A percentile compares a stretch with the other conserved stretches of the same genome.
phyloP scores from a whole-genome alignment of 2,888 invertebrate species.

The Drosophila gaucha region DNA sequence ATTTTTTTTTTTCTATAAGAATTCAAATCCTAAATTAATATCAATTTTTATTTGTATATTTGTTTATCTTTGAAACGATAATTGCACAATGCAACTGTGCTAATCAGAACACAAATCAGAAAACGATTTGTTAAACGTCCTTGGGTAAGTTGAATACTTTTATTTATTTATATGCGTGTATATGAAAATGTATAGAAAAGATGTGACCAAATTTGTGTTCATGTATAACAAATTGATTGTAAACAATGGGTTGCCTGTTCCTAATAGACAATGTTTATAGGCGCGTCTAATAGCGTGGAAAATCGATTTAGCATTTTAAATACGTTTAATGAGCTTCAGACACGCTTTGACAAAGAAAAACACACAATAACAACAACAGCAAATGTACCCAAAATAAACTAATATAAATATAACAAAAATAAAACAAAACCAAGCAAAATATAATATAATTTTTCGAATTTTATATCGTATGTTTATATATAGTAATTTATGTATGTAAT shows the following conservation, averaged over 20 bases:
- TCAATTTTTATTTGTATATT: too few relatives aligned
- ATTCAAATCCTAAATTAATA: too few relatives aligned
- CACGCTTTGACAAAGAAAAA: constrained; percentile 48
- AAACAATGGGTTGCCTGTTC: constrained; percentile 2
- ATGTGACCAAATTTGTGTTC: background rate
- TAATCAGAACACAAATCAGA: constrained; percentile 11
- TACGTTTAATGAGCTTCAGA: constrained; percentile 53
- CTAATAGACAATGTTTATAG: constrained; percentile 42
- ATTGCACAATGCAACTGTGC: background rate
- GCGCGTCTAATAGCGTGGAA: constrained; percentile 58
- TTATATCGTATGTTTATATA: too few relatives aligned
- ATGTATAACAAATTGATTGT: constrained; percentile 19
- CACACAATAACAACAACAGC: constrained; percentile 14
- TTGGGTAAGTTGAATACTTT: background rate
- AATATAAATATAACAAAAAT: background rate
- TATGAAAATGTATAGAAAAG: background rate
- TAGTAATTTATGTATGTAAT: background rate
- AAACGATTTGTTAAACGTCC: background rate
- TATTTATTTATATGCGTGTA: background rate
- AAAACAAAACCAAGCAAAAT: background rate
- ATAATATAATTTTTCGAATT: background rate
- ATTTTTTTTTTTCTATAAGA: too few relatives aligned
- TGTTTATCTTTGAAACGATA: constrained; percentile 14
- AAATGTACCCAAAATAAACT: constrained; percentile 7
- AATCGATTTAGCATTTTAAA: constrained; percentile 66